Base-by-base conservation (phyloP, 1,140 invertebrate genomes). In the Trypoxylus dichotomus region DNA sequence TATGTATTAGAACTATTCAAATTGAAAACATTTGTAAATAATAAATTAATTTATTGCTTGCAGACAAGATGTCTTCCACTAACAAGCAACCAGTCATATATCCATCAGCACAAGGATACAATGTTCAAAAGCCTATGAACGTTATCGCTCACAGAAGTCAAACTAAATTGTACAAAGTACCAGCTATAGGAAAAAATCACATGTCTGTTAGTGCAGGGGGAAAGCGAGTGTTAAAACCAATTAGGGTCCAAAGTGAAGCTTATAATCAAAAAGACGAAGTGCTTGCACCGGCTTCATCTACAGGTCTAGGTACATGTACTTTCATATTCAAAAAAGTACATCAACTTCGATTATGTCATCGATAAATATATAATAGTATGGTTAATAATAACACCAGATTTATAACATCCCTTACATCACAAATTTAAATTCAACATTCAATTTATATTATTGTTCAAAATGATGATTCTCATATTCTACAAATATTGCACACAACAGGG, bases 181-280 rank as follows among this genome's bases (percentile, higher is more conserved):
- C 77, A 7, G 42, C 72, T 24, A 29, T 21, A 24, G 43, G 74
- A 47, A 75, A 71, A 71, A 71, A 71, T 21, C 42, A 74, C 60
- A 8, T 24, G 25, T 25, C 71, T 60, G 19, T 76, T 47, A 13
- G 29, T 25, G 7, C 24, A 25, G 1, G 68, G 25, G 19, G 72
- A 60, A 79, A 71, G 60, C 74, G 76, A 71, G 15, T 75, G 75
- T n/a, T 47, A 24, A 82, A 85, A 77, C 83, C 82, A 19, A 15
- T 80, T 3, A 79, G 80, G 71, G 80, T 79, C 21, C 83, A 78
- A 60, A 76, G 78, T 60, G 74, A 76, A 13, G 76, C 83, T 11
- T 79, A 81, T 41, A 83, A 81, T 63, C 80, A 75, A 15, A 78
- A 82, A 43, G 80, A 84, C 72, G 84, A 85, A 68, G 80, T 85